Conservation (phyloP, 2,797 vertebrate species). For the Bucorvus abyssinicus region DNA sequence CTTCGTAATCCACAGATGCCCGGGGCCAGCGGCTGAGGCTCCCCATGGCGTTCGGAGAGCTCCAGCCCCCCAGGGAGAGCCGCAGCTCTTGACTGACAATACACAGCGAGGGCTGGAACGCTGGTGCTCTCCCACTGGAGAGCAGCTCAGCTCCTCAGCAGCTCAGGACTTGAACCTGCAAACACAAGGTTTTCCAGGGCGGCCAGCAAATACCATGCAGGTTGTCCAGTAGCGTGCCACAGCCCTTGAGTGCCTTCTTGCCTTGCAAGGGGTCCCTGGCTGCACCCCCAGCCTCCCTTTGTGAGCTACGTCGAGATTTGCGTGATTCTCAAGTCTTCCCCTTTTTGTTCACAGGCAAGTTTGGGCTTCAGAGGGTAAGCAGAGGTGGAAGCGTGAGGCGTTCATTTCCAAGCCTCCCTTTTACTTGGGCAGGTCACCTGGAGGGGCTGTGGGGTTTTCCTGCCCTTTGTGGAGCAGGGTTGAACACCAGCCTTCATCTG, state of each 20-base stretch:
- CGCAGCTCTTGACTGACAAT: too few species aligned
- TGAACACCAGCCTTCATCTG: neutral
- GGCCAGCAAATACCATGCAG: neutral
- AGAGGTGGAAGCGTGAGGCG: neutral
- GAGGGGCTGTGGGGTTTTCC: neutral
- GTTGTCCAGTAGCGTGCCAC: neutral
- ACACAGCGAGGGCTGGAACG: accelerated
- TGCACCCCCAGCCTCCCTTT: neutral
- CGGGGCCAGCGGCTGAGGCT: accelerated
- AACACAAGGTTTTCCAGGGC: accelerated
- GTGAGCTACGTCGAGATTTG: neutral
- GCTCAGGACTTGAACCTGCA: neutral
- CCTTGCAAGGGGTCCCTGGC: neutral
- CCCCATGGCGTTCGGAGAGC: accelerated
- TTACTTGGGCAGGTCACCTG: neutral
- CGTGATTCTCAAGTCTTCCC: neutral
- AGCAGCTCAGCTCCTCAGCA: neutral
- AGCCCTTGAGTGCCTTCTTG: neutral
- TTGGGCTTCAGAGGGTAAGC: neutral
- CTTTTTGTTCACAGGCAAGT: neutral
- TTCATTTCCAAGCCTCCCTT: neutral
- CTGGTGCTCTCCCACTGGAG: neutral
- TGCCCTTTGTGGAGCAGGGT: neutral
- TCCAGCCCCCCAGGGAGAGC: neutral
- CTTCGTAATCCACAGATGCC: accelerated